These are phyloP conservation scores for Pseudolycoriella hygida DNA, from an alignment of 2,888 invertebrate species.

Conservation along the genomic window DNA sequence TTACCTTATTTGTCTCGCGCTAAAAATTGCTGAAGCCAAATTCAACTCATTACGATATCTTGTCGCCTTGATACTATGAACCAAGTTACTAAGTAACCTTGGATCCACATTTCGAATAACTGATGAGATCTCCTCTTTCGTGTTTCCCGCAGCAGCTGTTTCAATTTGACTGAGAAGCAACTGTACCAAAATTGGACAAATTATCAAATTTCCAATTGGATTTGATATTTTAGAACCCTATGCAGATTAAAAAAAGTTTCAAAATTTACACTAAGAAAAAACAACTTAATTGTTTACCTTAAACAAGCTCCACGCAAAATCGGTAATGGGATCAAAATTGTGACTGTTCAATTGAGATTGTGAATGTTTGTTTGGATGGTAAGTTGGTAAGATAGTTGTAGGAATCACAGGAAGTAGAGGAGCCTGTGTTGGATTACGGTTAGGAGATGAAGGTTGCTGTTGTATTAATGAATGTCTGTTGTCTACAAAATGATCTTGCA, in stretches of 20 bases:
- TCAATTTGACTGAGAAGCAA: constrained; percentile 11
- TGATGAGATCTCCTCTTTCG: constrained; percentile 10
- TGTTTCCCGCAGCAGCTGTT: constrained; percentile 10
- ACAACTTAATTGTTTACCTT: background rate
- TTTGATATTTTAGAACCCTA: constrained; percentile 8
- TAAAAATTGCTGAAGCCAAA: constrained; percentile 14
- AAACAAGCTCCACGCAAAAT: constrained; percentile 5
- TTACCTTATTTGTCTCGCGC: background rate
- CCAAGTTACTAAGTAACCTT: background rate
- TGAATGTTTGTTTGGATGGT: no score
- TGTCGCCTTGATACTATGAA: background rate
- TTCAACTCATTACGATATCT: constrained; percentile 9
- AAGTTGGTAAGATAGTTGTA: background rate
- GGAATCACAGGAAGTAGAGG: no score
- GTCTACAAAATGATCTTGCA: no score
- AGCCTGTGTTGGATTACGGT: no score
- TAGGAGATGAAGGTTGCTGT: no score
- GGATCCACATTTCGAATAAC: constrained; percentile 7
- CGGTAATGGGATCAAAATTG: background rate
- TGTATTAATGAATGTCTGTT: no score
- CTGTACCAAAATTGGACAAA: constrained; percentile 13
- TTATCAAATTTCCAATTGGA: constrained; percentile 11
- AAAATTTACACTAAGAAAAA: background rate
- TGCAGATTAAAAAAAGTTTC: no score
- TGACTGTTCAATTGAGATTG: no score